These are phyloP conservation scores for Brachionus rotundiformis DNA, from an alignment of 1,140 invertebrate species.

Conservation along the genomic window DNA sequence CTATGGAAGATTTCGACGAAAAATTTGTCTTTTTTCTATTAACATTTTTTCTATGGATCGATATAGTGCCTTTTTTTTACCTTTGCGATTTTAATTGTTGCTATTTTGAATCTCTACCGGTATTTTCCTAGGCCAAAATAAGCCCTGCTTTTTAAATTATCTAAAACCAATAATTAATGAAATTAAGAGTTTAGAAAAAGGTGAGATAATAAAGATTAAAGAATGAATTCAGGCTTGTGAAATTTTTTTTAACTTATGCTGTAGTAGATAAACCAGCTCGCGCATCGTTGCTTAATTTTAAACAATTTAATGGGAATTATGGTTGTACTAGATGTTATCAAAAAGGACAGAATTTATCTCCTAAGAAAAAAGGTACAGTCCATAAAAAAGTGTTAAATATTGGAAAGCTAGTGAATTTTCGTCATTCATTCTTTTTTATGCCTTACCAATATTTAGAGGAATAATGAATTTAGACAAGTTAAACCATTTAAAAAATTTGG, in stretches of 20 bases:
- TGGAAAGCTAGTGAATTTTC: not conserved
- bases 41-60: no score
- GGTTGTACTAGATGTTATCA: slow-evolving; percentile 15
- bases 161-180: not conserved
- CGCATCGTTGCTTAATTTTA: not conserved
- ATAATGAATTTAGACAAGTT: not conserved
- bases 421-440: not conserved
- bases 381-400: not conserved
- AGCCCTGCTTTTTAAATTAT: not conserved
- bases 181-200: not conserved
- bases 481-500: not conserved
- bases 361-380: not conserved
- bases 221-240: not conserved
- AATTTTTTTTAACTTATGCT: not conserved
- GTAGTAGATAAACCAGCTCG: not conserved
- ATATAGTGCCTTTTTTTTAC: no score
- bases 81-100: no score
- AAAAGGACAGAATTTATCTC: not conserved
- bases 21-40: no score
- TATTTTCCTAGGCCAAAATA: not conserved
- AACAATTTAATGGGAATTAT: not conserved
- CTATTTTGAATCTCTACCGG: no score
- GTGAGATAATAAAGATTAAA: not conserved
- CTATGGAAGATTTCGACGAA: no score
- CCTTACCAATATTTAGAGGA: not conserved